Evolutionary conservation across 2,888 invertebrate species (phyloP).

Genomic region (Malthinus seriepunctatus): DNA sequence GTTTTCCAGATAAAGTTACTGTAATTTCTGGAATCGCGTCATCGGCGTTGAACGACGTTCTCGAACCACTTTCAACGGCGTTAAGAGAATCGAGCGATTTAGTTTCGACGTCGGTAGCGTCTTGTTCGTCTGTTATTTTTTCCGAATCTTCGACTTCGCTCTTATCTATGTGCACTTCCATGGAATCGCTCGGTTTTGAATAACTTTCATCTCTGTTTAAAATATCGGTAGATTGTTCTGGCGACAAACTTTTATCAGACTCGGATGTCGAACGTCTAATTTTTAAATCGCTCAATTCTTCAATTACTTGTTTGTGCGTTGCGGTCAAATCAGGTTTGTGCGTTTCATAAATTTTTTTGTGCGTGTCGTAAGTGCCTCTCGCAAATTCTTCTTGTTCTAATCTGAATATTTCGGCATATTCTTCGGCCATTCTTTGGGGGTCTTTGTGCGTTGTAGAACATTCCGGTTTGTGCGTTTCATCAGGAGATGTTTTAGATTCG

Average conservation of each 20-base stretch:
- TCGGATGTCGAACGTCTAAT: conserved; percentile 43
- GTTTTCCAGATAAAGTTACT: conserved; percentile 52
- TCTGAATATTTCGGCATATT: conserved; percentile 22
- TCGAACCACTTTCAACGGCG: conserved; percentile 40
- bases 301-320: conserved; percentile 32
- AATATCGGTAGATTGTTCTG: conserved; percentile 35
- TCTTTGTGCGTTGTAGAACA: conserved; percentile 10
- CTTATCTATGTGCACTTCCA: conserved; percentile 59
- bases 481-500: not conserved
- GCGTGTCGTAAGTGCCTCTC: not conserved
- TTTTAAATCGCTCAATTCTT: conserved; percentile 29
- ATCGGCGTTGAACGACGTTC: conserved; percentile 35
- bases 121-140: conserved; percentile 55
- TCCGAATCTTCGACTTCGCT: conserved; percentile 57
- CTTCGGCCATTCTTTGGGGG: conserved; percentile 19
- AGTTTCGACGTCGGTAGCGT: conserved; percentile 48
- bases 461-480: conserved; percentile 22
- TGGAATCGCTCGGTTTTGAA: conserved; percentile 53
- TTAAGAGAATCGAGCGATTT: conserved; percentile 47
- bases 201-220: conserved; percentile 35
- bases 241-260: conserved; percentile 47
- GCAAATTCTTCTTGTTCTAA: conserved; percentile 22
- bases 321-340: conserved; percentile 34
- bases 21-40: conserved; percentile 53
- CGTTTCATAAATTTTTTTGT: conserved; percentile 11